phyloP scores from a whole-genome alignment of 35 echinoderm and acorn worm species.

The Heliocidaris erythrogramma region DNA sequence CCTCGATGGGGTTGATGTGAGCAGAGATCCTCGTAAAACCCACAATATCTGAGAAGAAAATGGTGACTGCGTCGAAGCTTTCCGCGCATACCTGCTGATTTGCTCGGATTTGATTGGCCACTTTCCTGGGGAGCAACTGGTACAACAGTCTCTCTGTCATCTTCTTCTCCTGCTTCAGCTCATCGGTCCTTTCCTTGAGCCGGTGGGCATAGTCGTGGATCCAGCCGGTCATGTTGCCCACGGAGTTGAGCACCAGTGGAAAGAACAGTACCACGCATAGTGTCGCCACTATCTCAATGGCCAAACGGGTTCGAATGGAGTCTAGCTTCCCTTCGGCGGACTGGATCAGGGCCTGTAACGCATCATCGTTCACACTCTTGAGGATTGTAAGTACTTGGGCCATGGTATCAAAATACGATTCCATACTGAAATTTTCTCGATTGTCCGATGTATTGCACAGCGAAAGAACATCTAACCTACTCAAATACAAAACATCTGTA shows the following conservation, averaged over 20 bases:
- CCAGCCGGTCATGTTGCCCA: conserved; percentile 62
- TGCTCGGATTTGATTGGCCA: conserved; percentile 52
- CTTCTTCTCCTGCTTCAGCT: conserved; percentile 65
- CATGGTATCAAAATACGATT: conserved; percentile 29
- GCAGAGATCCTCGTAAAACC: conserved; percentile 65
- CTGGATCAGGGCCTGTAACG: not conserved
- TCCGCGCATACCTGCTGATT: conserved; percentile 48
- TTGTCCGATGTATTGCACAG: not conserved
- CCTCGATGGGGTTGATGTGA: conserved; percentile 66
- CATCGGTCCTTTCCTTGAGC: conserved; percentile 44
- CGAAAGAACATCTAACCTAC: not conserved
- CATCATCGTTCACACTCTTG: not conserved
- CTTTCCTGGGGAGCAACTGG: conserved; percentile 48
- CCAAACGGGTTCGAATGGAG: conserved; percentile 15
- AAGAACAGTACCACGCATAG: conserved; percentile 49
- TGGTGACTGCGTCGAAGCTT: conserved; percentile 61
- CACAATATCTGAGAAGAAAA: conserved; percentile 76
- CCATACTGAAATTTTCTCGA: not conserved
- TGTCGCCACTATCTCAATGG: conserved; percentile 59
- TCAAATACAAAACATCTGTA: not conserved
- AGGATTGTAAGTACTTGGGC: not conserved
- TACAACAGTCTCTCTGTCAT: conserved; percentile 58
- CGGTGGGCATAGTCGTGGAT: conserved; percentile 54
- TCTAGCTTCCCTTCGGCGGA: not conserved
- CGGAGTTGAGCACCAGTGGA: conserved; percentile 48